A percentile compares a stretch with the other conserved stretches of the same genome.
Evolutionary conservation across 2,797 vertebrate genomes (phyloP).

Genomic region (Mormyrops attenuatus): DNA sequence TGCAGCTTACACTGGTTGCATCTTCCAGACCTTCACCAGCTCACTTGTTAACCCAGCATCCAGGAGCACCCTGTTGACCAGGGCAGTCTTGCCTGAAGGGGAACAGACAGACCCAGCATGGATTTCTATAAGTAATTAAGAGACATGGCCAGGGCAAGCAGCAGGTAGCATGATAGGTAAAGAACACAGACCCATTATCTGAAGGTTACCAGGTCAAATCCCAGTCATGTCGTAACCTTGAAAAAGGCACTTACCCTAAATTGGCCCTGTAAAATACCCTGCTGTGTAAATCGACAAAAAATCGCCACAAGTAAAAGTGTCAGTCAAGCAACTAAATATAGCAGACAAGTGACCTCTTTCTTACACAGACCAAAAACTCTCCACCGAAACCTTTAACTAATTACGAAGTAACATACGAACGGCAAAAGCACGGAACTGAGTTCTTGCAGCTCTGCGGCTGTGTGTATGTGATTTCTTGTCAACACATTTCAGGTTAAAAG

Average conservation of each 20-base stretch:
- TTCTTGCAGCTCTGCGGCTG: not conserved
- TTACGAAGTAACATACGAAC: not conserved
- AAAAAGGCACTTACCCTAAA: slow-evolving; percentile 4
- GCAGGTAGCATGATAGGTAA: not conserved
- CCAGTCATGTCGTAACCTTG: slow-evolving; percentile 1
- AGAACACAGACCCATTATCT: not conserved
- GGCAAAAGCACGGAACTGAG: not conserved
- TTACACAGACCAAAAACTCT: not conserved
- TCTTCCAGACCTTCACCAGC: slow-evolving; percentile 81
- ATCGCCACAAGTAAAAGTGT: not conserved
- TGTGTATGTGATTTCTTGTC: not conserved
- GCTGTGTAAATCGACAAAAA: slow-evolving; percentile 6
- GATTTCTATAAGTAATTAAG: not conserved
- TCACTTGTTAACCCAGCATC: slow-evolving; percentile 88
- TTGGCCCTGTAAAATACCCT: slow-evolving; percentile 10
- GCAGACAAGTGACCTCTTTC: not conserved
- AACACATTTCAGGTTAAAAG: not conserved
- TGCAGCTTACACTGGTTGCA: slow-evolving; percentile 76
- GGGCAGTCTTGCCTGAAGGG: slow-evolving; percentile 52
- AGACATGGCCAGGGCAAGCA: not conserved
- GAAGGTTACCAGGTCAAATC: not conserved
- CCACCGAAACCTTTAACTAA: not conserved
- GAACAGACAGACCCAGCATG: slow-evolving; percentile 6
- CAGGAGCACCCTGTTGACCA: slow-evolving; percentile 80
- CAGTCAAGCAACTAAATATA: not conserved